Evolutionary conservation across 2,113 vertebrate genomes (phyloP), one percentile per base, ranked within the genome.

Genomic region (Sciurus niger): DNA sequence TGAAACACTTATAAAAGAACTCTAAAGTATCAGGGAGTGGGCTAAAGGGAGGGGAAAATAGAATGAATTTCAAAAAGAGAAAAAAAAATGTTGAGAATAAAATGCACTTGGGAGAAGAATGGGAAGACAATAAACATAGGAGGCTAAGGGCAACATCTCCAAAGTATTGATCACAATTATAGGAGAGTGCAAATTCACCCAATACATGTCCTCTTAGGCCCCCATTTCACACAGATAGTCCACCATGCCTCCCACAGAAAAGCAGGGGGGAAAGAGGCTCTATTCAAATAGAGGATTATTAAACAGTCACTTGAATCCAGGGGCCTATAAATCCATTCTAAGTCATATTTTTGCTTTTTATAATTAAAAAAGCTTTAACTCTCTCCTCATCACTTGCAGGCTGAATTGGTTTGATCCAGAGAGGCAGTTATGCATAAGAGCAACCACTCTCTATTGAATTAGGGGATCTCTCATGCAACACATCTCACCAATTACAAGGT

Each of bases 401-500:
- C 96, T 98, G 98, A 98, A 98, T 98, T 98, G 94, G 97, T 98
- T 97, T 98, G 98, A 98, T 98, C 98, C 98, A 98, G 98, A 98
- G 95, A 98, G 97, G 98, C 85, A 98, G 98, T 98, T 98, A 97
- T 74, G 94, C 98, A 98, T 98, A 98, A 98, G 98, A 98, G 98
- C 97, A 93, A 98, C 97, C 98, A 98, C 98, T 98, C 97, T 96
- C 97, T 98, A 98, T 97, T 98, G 98, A 98, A 99, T 98, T 98
- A 99, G 96, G 98, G 95, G 97, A 98, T 99, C 98, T 98, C 97
- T 98, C 97, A 98, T 97, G 98, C 98, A 98, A 98, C 98, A 97
- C 98, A 98, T 98, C 98, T 98, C 98, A 97, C 98, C 98, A 98
- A 98, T 99, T 98, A 99, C 98, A 98, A 99, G 98, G 98, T 97